Evolutionary conservation across 1,140 invertebrate genomes (phyloP).

Genomic region (Hestina assimilis): DNA sequence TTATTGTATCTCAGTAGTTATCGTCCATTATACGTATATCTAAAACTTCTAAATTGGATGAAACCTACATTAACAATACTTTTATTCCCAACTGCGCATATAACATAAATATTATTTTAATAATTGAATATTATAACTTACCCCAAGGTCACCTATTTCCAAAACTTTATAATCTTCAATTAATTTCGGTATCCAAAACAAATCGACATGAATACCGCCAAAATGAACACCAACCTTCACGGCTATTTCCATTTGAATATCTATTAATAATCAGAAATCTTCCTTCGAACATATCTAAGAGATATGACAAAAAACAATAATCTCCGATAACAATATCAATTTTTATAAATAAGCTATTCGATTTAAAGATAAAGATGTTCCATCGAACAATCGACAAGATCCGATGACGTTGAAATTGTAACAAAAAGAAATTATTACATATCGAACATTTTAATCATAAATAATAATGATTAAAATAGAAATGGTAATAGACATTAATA

Average conservation of each 20-base stretch:
- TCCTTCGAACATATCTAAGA: conserved; percentile 39
- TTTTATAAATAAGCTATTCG: conserved; percentile 8
- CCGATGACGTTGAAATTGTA: neutral
- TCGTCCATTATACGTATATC: no score
- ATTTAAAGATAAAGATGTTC: conserved; percentile 11
- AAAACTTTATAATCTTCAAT: conserved; percentile 8
- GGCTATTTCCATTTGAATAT: conserved; percentile 25
- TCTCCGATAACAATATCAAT: conserved; percentile 34
- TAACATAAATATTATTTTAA: neutral
- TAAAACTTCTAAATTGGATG: no score
- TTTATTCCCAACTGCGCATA: neutral
- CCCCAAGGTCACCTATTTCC: conserved; percentile 9
- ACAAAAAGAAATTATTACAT: no score
- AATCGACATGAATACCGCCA: neutral
- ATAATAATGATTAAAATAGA: no score
- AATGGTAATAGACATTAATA: no score
- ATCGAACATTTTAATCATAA: no score
- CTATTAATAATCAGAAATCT: conserved; percentile 34
- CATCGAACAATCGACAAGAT: neutral
- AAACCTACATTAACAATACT: neutral
- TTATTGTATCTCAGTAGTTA: no score
- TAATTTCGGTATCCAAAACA: conserved; percentile 3
- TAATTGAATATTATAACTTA: conserved; percentile 6
- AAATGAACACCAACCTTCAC: conserved; percentile 14
- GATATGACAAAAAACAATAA: conserved; percentile 48